phyloP scores from a whole-genome alignment of 2,888 invertebrate species.

The Tetramorium bicarinatum region DNA sequence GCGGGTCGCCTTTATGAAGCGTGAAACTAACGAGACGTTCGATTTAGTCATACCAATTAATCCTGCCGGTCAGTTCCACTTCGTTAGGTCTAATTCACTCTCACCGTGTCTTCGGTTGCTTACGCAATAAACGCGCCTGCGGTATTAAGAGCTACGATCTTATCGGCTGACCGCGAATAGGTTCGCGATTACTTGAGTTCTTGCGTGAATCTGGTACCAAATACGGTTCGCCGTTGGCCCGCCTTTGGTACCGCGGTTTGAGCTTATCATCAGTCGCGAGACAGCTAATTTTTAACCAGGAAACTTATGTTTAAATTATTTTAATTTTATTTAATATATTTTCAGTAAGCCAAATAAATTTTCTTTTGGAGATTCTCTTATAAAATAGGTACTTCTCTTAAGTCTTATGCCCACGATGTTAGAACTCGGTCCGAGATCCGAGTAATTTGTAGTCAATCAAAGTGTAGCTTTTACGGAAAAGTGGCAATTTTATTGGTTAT shows the following conservation, averaged over 20 bases:
- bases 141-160: conserved; percentile 20
- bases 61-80: conserved; percentile 37
- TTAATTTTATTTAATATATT: not conserved
- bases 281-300: not conserved
- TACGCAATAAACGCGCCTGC: conserved; percentile 27
- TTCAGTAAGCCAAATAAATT: not conserved
- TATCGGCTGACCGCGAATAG: conserved; percentile 19
- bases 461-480: too few relatives aligned
- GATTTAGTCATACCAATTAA: conserved; percentile 48
- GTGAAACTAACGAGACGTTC: conserved; percentile 45
- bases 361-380: not conserved
- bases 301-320: not conserved
- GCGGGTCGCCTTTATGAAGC: conserved; percentile 37
- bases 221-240: not conserved
- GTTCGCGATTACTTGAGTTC: not conserved
- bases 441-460: too few relatives aligned
- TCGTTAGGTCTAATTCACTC: conserved; percentile 51
- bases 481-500: too few relatives aligned
- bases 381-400: not conserved
- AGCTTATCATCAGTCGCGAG: not conserved
- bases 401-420: too few relatives aligned
- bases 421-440: too few relatives aligned
- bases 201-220: not conserved
- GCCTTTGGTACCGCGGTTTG: not conserved
- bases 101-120: conserved; percentile 28